Evolutionary conservation across 2,113 vertebrate genomes (phyloP), one percentile per base, ranked within the genome.

Genomic region (Oryzias curvinotus): DNA sequence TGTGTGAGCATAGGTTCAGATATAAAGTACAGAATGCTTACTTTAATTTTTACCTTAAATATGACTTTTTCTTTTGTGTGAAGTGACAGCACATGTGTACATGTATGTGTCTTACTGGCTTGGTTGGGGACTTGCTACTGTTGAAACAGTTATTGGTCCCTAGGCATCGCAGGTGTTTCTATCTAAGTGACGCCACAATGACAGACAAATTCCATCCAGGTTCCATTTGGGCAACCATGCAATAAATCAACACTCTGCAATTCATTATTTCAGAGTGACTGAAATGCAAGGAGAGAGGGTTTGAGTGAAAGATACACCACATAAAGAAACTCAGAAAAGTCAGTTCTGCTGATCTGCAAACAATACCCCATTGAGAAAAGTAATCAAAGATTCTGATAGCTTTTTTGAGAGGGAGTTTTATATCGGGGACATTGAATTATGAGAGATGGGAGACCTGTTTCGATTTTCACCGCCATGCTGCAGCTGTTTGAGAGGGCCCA

Each of bases 191-290:
- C 28, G 65, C 62, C 76, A 50, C 74, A 63, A 52, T 81, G 85
- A 85, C 83, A 84, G 85, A 88, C 82, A 82, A 67, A 74, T 84
- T 85, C 80, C 66, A 77, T 84, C 80, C 68, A 68, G 65, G 71
- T 81, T 87, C 82, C 77, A 73, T 87, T 84, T 79, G 84, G 67
- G 72, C 76, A 76, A 42, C 85, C 84, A 80, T 78, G 84, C 88
- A 85, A 87, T 88, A 85, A 87, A 90, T 90, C 88, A 87, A 85
- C 79, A 52, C 75, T 77, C 78, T 80, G 77, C 83, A 81, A 73
- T 74, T 87, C 77, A 83, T 87, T 88, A 85, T 73, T 28, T 71
- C 68, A 17, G 46, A 57, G 68, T 30, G 44, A 60, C 67, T 65
- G 66, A 62, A 62, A 77, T 57, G 43, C 49, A 50, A 19, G 23